Percentiles rank a stretch among this genome's conserved stretches.
Conservation (phyloP, 2,113 vertebrate genomes). For the Oxyruncus cristatus region DNA sequence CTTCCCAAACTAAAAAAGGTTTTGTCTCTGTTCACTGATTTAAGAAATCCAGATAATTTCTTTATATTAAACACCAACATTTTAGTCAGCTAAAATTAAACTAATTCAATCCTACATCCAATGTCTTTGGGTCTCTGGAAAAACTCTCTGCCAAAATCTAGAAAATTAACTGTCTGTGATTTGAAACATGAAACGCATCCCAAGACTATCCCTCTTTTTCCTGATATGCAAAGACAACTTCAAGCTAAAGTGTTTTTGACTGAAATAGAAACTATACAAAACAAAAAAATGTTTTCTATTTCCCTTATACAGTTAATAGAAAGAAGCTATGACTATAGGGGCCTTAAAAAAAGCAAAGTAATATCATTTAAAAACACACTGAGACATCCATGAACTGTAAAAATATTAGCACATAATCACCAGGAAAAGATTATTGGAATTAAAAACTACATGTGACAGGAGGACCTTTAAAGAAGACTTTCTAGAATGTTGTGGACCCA, state of each 20-base stretch:
- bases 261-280: neutral
- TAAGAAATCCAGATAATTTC: neutral
- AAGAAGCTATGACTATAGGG: neutral
- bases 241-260: neutral
- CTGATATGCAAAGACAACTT: neutral
- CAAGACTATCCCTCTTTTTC: neutral
- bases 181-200: neutral
- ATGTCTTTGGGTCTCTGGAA: neutral
- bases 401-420: neutral
- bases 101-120: neutral
- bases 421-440: neutral
- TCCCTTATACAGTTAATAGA: neutral
- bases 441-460: neutral
- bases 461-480: neutral
- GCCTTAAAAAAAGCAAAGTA: neutral
- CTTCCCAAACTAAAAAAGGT: neutral
- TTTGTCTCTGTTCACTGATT: neutral
- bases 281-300: neutral
- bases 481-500: neutral
- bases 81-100: neutral
- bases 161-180: neutral
- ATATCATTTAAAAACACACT: neutral
- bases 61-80: neutral
- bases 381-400: neutral
- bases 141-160: neutral